Percentiles rank a stretch among this genome's conserved stretches.
These are phyloP conservation scores for Steinernema feltiae DNA, from an alignment of 1,140 invertebrate species.

Conservation along the genomic window DNA sequence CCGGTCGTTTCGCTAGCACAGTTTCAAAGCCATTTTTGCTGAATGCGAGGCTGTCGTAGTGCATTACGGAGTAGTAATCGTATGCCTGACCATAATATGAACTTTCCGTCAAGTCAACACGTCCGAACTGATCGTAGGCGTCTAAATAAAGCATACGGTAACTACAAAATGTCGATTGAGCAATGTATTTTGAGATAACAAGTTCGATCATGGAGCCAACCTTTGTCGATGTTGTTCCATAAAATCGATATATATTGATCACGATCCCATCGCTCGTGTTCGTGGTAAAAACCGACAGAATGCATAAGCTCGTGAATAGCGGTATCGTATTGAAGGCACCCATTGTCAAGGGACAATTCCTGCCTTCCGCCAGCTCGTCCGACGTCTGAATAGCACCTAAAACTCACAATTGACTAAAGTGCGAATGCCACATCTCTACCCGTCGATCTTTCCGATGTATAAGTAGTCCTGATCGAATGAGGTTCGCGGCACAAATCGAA, in stretches of 20 bases:
- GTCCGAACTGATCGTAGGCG: constrained; percentile 52
- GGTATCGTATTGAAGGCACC: constrained; percentile 53
- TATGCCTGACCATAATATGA: constrained; percentile 52
- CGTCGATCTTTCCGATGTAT: constrained; percentile 58
- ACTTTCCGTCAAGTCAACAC: constrained; percentile 49
- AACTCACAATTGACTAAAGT: constrained; percentile 12
- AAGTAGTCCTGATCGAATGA: constrained; percentile 63
- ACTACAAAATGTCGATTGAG: too few relatives aligned
- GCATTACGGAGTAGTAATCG: constrained; percentile 32
- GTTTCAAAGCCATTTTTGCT: constrained; percentile 56
- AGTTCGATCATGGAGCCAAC: too few relatives aligned
- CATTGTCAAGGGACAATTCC: constrained; percentile 55
- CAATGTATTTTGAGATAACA: too few relatives aligned
- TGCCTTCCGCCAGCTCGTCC: constrained; percentile 54
- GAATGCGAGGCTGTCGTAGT: constrained; percentile 52
- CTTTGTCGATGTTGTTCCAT: constrained; percentile 65
- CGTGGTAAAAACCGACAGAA: constrained; percentile 66
- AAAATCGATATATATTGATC: constrained; percentile 66
- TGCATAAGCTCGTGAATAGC: constrained; percentile 67
- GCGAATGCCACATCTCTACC: constrained; percentile 31
- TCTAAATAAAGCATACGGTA: constrained; percentile 40
- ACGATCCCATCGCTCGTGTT: constrained; percentile 67
- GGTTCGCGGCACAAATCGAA: constrained; percentile 63
- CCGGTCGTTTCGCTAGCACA: constrained; percentile 46
- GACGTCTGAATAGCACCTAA: constrained; percentile 56